Percentiles rank a stretch among this genome's conserved stretches.
These are phyloP conservation scores for Diabrotica virgifera DNA, from an alignment of 1,140 invertebrate genomes.

Conservation along the genomic window DNA sequence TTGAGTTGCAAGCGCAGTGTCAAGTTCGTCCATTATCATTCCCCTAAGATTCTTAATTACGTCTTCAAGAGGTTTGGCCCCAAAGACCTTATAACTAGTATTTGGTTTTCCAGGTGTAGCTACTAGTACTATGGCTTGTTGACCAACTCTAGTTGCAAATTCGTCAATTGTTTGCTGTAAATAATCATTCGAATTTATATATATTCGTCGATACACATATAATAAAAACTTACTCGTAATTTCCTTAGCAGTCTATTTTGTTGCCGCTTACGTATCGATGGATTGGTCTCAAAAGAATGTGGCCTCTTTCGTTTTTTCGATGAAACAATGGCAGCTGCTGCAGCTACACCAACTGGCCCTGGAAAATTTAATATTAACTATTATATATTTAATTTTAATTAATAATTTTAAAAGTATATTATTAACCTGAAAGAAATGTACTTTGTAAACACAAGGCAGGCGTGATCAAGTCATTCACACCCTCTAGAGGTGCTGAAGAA, in stretches of 20 bases:
- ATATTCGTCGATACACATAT: not conserved
- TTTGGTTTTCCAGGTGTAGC: conserved; percentile 96
- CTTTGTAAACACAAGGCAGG: too few relatives aligned
- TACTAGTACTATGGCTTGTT: conserved; percentile 93
- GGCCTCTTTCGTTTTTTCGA: conserved; percentile 93
- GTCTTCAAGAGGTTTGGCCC: conserved; percentile 94
- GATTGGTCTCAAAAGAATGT: conserved; percentile 97
- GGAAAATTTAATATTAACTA: conserved; percentile 15
- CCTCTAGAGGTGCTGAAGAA: too few relatives aligned
- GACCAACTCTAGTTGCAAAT: conserved; percentile 94
- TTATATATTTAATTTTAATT: too few relatives aligned
- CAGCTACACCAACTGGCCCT: conserved; percentile 94
- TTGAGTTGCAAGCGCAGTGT: conserved; percentile 88
- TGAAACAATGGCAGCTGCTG: conserved; percentile 93
- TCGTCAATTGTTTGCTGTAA: conserved; percentile 93
- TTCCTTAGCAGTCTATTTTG: conserved; percentile 90
- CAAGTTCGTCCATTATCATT: conserved; percentile 93
- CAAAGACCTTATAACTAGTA: conserved; percentile 95
- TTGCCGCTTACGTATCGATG: conserved; percentile 92
- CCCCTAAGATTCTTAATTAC: conserved; percentile 87
- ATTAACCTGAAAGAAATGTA: too few relatives aligned
- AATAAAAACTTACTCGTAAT: conserved; percentile 63
- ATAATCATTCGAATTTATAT: not conserved
- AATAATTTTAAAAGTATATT: too few relatives aligned
- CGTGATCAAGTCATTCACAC: too few relatives aligned